Percentiles rank a stretch among this genome's conserved stretches.
phyloP scores from a whole-genome alignment of 2,113 vertebrate species.

The Empidonax traillii region DNA sequence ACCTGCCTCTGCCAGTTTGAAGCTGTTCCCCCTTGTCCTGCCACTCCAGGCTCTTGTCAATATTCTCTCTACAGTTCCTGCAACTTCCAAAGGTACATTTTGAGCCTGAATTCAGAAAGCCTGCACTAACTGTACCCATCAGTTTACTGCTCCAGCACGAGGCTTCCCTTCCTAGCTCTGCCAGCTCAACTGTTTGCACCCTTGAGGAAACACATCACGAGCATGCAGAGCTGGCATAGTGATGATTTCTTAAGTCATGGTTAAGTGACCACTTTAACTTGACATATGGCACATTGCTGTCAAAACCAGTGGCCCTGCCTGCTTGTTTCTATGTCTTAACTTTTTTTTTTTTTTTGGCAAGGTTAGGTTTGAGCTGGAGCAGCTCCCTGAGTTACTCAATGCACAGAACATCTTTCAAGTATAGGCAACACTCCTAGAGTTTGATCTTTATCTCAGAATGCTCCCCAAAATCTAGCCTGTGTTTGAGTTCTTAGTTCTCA shows the following conservation, averaged over 20 bases:
- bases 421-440: background rate
- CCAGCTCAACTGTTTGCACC: background rate
- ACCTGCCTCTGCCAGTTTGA: background rate
- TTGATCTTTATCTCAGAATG: background rate
- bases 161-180: background rate
- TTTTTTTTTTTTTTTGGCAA: background rate
- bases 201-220: background rate
- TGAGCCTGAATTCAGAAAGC: background rate
- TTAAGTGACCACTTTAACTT: background rate
- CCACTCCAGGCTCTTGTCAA: background rate
- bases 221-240: background rate
- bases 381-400: background rate
- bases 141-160: rapidly evolving
- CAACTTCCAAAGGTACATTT: background rate
- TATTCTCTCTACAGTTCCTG: rapidly evolving
- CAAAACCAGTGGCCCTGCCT: background rate
- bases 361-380: background rate
- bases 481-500: background rate
- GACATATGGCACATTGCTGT: slow-evolving; percentile 8
- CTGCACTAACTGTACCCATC: rapidly evolving
- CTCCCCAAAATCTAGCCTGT: background rate
- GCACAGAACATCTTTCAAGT: background rate
- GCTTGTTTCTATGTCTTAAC: background rate
- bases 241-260: background rate
- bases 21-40: rapidly evolving